Base-by-base conservation (phyloP, 2,888 invertebrate species). In the Eupithecia tripunctaria region DNA sequence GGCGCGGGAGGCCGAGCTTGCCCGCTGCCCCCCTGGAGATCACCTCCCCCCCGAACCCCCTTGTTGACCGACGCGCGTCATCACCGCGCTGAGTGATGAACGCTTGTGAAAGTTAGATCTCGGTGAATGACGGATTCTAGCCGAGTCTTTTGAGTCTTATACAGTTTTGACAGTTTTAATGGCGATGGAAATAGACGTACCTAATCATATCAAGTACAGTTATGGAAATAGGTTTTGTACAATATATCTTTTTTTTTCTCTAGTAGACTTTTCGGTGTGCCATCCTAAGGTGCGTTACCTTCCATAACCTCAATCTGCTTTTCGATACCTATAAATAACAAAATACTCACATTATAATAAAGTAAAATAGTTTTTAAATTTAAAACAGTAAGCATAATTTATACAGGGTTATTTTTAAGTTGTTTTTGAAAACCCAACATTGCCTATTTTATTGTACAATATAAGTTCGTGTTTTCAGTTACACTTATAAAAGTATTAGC, bases 341-440 rank as follows among this genome's bases (percentile, higher is more conserved):
- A 73, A 93, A 94, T 93, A 93, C 93, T 93, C 93, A 93, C 92
- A 87, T 88, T 82, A 82, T 87, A 87, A 86, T 88, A 88, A 91
- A 90, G 86, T 88, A 81, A 84, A 91, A 91, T 93, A 92, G 91
- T 87, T 88, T 38, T 86, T 88, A 88, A 87, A 86, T 76, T 83
- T 89, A 90, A 87, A 90, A 91, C 90, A 88, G 84, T 93, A 93
- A 92, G 93, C 92, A 93, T 94, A 93, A 93, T 93, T 93, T 93
- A 92, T 93, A 93, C 94, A 93, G 94, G 93, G 93, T 93, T 94
- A 93, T 92, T 91, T 89, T 91, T 89, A 89, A 89, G 87, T 86
- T 85, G 83, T 83, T 84, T 85, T 32, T 79, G 77, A 74, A 78
- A 75, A 77, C 74, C 75, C 72, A 70, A 74, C 76, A 72, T 73